Conservation (phyloP, 2,888 invertebrate genomes). For the Hanleya hanleyi region DNA sequence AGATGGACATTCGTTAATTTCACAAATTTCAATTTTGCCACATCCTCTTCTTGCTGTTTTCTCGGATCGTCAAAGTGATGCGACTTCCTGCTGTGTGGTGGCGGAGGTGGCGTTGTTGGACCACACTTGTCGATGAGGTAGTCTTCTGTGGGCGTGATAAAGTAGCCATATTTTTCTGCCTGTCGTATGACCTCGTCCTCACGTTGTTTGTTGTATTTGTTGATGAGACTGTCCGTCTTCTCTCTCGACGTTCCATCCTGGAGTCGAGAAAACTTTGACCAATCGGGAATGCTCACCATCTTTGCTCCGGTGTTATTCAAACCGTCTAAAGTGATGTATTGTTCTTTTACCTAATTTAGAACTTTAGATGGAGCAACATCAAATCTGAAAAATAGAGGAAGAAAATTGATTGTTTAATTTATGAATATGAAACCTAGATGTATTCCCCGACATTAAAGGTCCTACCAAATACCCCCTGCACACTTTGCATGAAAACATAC, state of each 20-base stretch:
- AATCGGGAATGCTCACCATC: slow-evolving; percentile 71
- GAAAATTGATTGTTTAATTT: no score
- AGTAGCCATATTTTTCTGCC: slow-evolving; percentile 59
- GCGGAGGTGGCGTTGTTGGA: slow-evolving; percentile 20
- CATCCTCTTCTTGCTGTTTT: slow-evolving; percentile 40
- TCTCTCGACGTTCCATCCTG: slow-evolving; percentile 39
- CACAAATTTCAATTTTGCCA: slow-evolving; percentile 52
- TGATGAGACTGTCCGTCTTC: slow-evolving; percentile 39
- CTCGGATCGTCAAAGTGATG: background rate
- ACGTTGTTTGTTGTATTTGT: slow-evolving; percentile 60
- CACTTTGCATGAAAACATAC: no score
- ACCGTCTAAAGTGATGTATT: background rate
- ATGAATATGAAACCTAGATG: no score
- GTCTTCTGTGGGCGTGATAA: slow-evolving; percentile 51
- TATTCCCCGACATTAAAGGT: no score
- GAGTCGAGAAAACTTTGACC: slow-evolving; percentile 62
- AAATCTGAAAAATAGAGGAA: no score
- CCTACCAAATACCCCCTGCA: no score
- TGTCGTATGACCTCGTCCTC: slow-evolving; percentile 61
- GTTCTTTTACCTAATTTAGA: background rate
- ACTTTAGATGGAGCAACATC: background rate
- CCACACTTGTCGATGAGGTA: slow-evolving; percentile 54
- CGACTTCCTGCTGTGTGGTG: background rate
- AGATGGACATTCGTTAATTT: slow-evolving; percentile 58
- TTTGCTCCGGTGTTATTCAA: slow-evolving; percentile 14